A percentile compares a stretch with the other conserved stretches of the same genome.
These are phyloP conservation scores for Muscicapa striata DNA, from an alignment of 2,797 vertebrate species.

Conservation along the genomic window DNA sequence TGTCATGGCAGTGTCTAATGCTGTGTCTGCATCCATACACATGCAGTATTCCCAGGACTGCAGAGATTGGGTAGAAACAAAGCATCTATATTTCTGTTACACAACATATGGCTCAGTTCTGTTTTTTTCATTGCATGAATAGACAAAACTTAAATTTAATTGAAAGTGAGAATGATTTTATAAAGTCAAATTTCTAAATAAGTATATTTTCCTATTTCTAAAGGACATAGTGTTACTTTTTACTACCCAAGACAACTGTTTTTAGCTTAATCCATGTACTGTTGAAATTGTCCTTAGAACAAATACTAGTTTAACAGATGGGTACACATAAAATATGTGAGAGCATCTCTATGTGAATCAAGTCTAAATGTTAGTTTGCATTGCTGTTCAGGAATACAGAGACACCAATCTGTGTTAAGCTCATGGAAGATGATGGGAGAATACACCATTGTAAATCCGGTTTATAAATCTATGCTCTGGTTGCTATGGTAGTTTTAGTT, in stretches of 20 bases:
- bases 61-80: background rate
- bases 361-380: slow-evolving; percentile 14
- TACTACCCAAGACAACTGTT: slow-evolving; percentile 7
- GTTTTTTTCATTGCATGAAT: background rate
- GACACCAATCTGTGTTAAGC: background rate
- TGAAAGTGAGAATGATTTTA: background rate
- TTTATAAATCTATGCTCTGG: slow-evolving; percentile 1
- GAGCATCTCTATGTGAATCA: background rate
- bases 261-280: slow-evolving; percentile 18
- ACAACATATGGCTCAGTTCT: background rate
- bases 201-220: background rate
- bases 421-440: background rate
- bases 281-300: background rate
- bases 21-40: background rate
- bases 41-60: background rate
- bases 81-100: background rate
- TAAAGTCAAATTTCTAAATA: slow-evolving; percentile 19
- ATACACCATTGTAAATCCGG: background rate
- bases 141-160: background rate
- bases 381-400: background rate
- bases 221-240: background rate
- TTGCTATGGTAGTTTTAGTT: slow-evolving; percentile 54
- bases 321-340: background rate
- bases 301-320: slow-evolving; percentile 27
- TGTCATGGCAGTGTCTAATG: background rate